Evolutionary conservation across 2,888 invertebrate genomes (phyloP), one percentile per base, ranked within the genome.

Genomic region (Heliconius charithonia): DNA sequence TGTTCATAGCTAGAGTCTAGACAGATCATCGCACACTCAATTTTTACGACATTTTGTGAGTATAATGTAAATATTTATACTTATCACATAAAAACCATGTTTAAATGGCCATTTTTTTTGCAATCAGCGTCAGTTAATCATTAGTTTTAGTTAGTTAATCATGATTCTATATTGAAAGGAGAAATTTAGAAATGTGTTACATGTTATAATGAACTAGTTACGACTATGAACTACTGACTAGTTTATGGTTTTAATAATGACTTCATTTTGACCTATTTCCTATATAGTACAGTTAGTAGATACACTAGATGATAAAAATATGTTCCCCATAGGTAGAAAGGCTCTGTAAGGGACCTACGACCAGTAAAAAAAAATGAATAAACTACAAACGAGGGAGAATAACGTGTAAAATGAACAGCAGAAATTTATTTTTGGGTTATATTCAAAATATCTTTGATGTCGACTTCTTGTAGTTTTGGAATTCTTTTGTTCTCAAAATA

Each of bases 21-120:
- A 85, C 85, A 87, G 84, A 85, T 84, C 85, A 83, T 87, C 85
- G 83, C 85, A 85, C 82, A 85, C 82, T 85, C 87, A 87, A 86
- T 87, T 63, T 85, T 86, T 86, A 87, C 86, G 85, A 83, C 85
- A 86, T 85, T 85, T 84, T 86, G 92, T 92, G 88, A 92, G 92
- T 92, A 83, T 75, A 75, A 45, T 71, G 77, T 79, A 81, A 79
- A 81, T 81, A 74, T 80, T 79, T 80, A 70, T 69, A 69, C 32
- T 7, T 56, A 29, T 37, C 27, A 63, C 51, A 51, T 51, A 56
- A 65, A 72, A 72, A 22, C 37, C 16, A 59, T 25, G 29, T 59
- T 72, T 32, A 25, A 59, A 29, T 56, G 69, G n/a, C 41, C 69
- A 41, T 1, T 32, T n/a, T 72, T 69, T 72, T n/a, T 51, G 19